Evolutionary conservation across 1,140 invertebrate species (phyloP).

Genomic region (Lepidurus apus): DNA sequence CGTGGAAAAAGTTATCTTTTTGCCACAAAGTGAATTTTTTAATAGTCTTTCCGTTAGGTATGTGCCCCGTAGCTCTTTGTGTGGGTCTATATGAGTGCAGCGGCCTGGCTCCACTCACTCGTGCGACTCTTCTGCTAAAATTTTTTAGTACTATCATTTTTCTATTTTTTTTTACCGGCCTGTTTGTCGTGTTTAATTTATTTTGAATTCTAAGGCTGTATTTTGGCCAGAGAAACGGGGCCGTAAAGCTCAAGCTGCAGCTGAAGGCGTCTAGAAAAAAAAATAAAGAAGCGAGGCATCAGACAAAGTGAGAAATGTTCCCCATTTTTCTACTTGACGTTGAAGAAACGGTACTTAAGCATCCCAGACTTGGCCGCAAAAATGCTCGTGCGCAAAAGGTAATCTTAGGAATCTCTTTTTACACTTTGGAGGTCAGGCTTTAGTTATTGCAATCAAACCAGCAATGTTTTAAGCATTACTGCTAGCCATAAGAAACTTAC

Average conservation of each 20-base stretch:
- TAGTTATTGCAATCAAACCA: not conserved
- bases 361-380: not conserved
- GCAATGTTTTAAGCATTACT: not conserved
- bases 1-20: not conserved
- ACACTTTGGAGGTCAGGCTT: not conserved
- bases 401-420: not conserved
- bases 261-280: no score
- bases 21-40: not conserved
- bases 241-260: not conserved
- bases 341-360: constrained; percentile 15
- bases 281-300: not conserved
- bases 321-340: constrained; percentile 11
- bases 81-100: not conserved
- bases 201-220: not conserved
- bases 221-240: not conserved
- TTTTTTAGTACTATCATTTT: not conserved
- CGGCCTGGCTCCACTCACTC: not conserved
- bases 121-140: not conserved
- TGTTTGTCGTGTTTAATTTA: not conserved
- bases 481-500: not conserved
- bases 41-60: not conserved
- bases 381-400: not conserved
- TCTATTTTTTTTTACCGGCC: not conserved
- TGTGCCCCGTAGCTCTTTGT: not conserved
- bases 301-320: constrained; percentile 10